phyloP scores from a whole-genome alignment of 2,113 vertebrate species.

The Poicephalus gulielmi region DNA sequence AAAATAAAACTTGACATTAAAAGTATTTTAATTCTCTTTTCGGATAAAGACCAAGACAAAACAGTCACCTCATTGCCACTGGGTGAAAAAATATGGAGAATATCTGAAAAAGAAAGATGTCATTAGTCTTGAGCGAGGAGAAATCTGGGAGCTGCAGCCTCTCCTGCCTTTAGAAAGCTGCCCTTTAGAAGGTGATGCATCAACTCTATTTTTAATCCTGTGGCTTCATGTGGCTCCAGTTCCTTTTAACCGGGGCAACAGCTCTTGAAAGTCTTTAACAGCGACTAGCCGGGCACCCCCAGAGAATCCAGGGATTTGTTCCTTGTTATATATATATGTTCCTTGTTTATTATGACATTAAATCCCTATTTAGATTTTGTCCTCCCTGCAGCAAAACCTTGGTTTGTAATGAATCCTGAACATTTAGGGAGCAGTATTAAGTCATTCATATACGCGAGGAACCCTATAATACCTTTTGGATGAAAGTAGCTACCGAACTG shows the following conservation, averaged over 20 bases:
- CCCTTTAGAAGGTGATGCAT: not conserved
- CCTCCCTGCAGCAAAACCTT: not conserved
- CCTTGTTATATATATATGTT: not conserved
- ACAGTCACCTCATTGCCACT: not conserved
- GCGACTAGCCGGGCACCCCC: not conserved
- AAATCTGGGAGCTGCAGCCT: not conserved
- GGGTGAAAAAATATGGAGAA: not conserved
- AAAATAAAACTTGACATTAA: not conserved
- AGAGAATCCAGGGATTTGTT: not conserved
- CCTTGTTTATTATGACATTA: not conserved
- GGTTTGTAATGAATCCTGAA: not conserved
- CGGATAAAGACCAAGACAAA: not conserved
- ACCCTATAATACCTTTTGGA: not conserved
- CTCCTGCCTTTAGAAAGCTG: not conserved
- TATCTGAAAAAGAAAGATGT: not conserved
- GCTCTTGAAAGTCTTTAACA: not conserved
- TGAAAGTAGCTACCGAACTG: not conserved
- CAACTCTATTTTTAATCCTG: not conserved
- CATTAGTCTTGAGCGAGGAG: not conserved
- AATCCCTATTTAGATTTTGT: not conserved
- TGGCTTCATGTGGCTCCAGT: not conserved
- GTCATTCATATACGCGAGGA: not conserved
- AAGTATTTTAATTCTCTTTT: not conserved
- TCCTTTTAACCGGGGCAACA: not conserved
- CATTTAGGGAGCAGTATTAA: not conserved